Conservation (phyloP, 2,888 invertebrate genomes). For the Cheilosia soror region DNA sequence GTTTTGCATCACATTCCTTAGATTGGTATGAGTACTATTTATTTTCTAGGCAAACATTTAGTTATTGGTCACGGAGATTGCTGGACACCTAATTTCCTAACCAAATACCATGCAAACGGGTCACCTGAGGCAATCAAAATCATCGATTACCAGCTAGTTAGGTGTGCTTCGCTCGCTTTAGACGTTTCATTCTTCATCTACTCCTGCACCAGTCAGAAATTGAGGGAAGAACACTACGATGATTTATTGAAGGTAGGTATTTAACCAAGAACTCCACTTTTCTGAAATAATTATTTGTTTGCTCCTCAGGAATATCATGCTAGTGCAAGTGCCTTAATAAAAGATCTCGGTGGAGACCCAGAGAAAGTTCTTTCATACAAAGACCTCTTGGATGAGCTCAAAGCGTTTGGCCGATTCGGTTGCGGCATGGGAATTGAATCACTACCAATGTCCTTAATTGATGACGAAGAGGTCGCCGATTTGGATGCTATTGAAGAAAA, state of each 20-base stretch:
- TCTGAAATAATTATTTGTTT: constrained; percentile 6
- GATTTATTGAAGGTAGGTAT: constrained; percentile 79
- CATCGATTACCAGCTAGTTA: constrained; percentile 89
- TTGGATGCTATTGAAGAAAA: constrained; percentile 82
- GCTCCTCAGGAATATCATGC: constrained; percentile 85
- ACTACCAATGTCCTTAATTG: constrained; percentile 85
- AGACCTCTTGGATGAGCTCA: constrained; percentile 82
- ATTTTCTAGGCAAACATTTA: constrained; percentile 82
- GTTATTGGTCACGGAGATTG: constrained; percentile 90
- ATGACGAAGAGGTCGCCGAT: constrained; percentile 85
- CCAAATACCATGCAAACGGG: constrained; percentile 81
- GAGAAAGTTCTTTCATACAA: constrained; percentile 84
- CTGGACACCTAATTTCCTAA: constrained; percentile 91
- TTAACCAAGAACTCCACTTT: neutral
- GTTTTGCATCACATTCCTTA: constrained; percentile 10
- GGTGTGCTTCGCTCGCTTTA: constrained; percentile 79
- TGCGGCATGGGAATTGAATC: constrained; percentile 86
- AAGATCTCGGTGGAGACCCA: constrained; percentile 86
- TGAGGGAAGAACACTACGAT: constrained; percentile 86
- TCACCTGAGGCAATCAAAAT: constrained; percentile 83
- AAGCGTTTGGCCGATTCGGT: constrained; percentile 84
- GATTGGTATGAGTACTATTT: neutral
- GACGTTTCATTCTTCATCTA: constrained; percentile 85
- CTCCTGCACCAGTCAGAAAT: constrained; percentile 86
- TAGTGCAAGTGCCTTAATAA: constrained; percentile 85